These are phyloP conservation scores for Chaetura pelagica DNA, from an alignment of 2,113 vertebrate genomes.

Conservation along the genomic window DNA sequence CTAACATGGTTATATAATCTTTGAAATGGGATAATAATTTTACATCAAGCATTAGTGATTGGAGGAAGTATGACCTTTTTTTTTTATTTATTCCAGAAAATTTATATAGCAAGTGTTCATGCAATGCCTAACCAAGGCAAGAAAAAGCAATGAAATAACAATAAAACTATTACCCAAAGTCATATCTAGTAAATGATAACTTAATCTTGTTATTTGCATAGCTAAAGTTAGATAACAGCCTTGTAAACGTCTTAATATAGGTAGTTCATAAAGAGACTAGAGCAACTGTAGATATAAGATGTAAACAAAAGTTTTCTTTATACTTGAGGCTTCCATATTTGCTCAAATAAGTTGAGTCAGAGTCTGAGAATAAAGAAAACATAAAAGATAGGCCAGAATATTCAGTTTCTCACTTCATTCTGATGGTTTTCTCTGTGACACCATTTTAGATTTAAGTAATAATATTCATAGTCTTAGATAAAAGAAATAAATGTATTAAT, in stretches of 20 bases:
- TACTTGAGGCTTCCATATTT: not conserved
- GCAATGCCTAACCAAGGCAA: not conserved
- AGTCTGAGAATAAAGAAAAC: not conserved
- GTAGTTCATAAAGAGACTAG: not conserved
- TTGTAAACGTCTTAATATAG: not conserved
- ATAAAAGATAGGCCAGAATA: not conserved
- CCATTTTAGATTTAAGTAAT: not conserved
- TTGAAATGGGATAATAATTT: not conserved
- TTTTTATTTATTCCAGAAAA: not conserved
- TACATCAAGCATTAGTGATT: not conserved
- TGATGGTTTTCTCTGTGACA: not conserved
- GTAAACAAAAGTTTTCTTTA: not conserved
- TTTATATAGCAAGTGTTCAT: not conserved
- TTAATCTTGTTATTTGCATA: not conserved
- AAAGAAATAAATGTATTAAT: not conserved
- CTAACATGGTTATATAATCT: not conserved
- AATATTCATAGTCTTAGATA: conserved; percentile 2
- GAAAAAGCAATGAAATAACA: not conserved
- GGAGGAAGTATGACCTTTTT: not conserved
- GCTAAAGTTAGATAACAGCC: not conserved
- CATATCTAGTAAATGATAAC: not conserved
- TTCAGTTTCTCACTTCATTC: not conserved
- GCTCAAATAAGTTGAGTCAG: not conserved
- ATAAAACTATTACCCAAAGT: not conserved
- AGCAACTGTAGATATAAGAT: not conserved